Conservation (phyloP, 2,113 vertebrate species). For the Elanoides forficatus region DNA sequence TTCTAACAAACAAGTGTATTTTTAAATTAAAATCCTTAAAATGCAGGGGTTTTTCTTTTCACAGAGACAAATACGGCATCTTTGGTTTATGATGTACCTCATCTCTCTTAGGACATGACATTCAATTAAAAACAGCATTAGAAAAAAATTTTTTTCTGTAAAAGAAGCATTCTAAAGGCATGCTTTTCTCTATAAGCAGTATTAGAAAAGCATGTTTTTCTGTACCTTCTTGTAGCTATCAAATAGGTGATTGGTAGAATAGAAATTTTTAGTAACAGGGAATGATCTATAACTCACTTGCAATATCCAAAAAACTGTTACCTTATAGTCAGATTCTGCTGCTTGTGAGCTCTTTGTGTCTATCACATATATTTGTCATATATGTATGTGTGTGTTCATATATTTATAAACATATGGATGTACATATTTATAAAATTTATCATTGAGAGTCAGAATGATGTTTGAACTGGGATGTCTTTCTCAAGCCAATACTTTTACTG, state of each 20-base stretch:
- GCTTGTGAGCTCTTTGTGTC: not conserved
- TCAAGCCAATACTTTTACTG: conserved; percentile 50
- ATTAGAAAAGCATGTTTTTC: not conserved
- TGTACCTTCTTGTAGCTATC: not conserved
- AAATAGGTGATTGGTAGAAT: not conserved
- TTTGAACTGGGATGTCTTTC: conserved; percentile 67
- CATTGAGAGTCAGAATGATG: conserved; percentile 49
- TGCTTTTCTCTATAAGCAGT: not conserved
- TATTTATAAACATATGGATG: not conserved
- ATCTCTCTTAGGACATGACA: not conserved
- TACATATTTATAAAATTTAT: not conserved
- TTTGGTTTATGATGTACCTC: not conserved
- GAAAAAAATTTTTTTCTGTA: not conserved
- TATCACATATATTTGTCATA: not conserved
- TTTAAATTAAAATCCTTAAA: not conserved
- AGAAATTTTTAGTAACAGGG: not conserved
- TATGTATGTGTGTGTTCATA: not conserved
- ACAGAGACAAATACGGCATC: not conserved
- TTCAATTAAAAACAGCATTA: not conserved
- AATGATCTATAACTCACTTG: not conserved
- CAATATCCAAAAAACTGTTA: not conserved
- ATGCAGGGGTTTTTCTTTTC: not conserved
- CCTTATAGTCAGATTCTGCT: not conserved
- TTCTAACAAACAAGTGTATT: not conserved
- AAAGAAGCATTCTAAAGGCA: not conserved